Percentiles rank a stretch among this genome's conserved stretches.
Evolutionary conservation across 2,113 vertebrate genomes (phyloP).

Genomic region (Colaptes auratus): DNA sequence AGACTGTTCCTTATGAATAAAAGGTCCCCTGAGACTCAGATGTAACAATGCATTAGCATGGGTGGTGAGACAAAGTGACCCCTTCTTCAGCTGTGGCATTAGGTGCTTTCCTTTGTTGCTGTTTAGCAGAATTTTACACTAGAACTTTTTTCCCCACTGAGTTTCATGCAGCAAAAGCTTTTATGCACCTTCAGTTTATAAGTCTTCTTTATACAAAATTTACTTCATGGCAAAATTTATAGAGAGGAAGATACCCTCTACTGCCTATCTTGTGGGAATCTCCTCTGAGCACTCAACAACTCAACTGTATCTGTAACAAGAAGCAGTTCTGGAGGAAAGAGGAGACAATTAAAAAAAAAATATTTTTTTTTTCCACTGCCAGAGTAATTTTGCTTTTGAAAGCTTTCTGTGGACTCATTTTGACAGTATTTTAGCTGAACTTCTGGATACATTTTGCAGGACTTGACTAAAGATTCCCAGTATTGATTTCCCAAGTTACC

Average conservation of each 20-base stretch:
- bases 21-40: neutral
- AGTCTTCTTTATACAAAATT: neutral
- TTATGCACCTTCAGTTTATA: neutral
- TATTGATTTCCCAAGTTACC: conserved; percentile 27
- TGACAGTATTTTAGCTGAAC: neutral
- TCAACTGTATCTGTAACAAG: neutral
- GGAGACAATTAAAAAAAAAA: neutral
- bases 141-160: neutral
- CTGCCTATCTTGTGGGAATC: neutral
- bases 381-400: neutral
- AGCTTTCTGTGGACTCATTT: neutral
- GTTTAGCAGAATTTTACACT: neutral
- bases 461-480: neutral
- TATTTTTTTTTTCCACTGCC: neutral
- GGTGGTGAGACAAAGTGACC: neutral
- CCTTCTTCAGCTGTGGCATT: neutral
- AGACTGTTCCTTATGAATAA: neutral
- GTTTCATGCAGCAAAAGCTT: neutral
- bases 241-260: neutral
- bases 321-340: neutral
- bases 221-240: neutral
- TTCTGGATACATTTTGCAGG: neutral
- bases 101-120: neutral
- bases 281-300: neutral
- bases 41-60: fast-evolving